A percentile compares a stretch with the other conserved stretches of the same genome.
phyloP scores from a whole-genome alignment of 2,113 vertebrate genomes.

The Sialia sialis region DNA sequence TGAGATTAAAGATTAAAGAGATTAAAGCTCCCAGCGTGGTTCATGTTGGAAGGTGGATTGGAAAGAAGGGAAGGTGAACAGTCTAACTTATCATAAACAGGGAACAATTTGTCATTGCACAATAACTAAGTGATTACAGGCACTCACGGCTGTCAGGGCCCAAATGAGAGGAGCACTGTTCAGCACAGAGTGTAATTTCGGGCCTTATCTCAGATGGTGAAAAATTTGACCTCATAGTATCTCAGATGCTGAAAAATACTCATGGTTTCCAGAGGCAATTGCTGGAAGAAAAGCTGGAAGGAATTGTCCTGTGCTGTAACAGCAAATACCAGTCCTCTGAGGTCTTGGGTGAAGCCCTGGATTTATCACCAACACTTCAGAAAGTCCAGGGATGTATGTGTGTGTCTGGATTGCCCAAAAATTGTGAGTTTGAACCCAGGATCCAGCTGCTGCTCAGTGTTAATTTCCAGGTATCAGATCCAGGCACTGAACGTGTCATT shows the following conservation, averaged over 20 bases:
- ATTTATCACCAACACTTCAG: background rate
- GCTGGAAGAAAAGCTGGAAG: background rate
- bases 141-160: background rate
- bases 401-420: background rate
- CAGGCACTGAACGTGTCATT: background rate
- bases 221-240: background rate
- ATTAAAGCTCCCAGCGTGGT: background rate
- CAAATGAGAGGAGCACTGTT: background rate
- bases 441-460: background rate
- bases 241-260: background rate
- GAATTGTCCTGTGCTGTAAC: background rate
- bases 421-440: background rate
- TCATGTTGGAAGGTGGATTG: background rate
- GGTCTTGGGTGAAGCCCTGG: background rate
- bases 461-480: background rate
- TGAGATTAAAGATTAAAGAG: background rate
- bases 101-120: background rate
- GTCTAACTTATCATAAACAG: background rate
- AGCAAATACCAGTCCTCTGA: background rate
- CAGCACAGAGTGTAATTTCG: background rate
- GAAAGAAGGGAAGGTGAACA: background rate
- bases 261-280: background rate
- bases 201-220: background rate
- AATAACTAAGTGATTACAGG: background rate
- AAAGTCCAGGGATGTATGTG: rapidly evolving